Base-by-base conservation (phyloP, 2,797 vertebrate genomes). In the Anabacerthia variegaticeps region DNA sequence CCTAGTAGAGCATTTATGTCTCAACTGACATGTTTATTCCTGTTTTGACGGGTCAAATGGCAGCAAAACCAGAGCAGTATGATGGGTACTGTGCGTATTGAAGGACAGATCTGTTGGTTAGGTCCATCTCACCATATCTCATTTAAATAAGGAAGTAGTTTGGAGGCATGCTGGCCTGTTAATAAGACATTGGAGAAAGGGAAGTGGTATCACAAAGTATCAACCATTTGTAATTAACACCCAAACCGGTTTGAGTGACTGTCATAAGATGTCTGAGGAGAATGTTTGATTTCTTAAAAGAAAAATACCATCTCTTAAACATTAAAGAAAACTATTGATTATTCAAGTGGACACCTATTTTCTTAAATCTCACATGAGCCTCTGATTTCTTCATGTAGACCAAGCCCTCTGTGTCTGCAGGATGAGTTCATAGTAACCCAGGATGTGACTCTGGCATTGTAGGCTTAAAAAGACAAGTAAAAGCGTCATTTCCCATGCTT, bases 1-100 rank as follows among this genome's bases (percentile, higher is more conserved):
- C 56, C 55, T 44, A 37, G 32, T 49, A 37, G 37, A 13, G 12
- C 30, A 61, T 73, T 76, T 17, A 10, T 63, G 34, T 80, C 68
- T 71, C 44, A 8, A 77, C 52, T 30, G 52, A 44, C 14, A 3
- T 37, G 14, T 63, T 91, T 66, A 14, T 74, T 67, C 36, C 65
- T 77, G 68, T 74, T 90, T 52, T 48, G 73, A 67, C 84, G 85
- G 71, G 73, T 61, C 46, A 82, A 7, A 77, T 82, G 41, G 30
- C 75, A 44, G 8, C 52, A 27, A 69, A 61, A 54, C 9, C 23
- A 56, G 39, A 79, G n/a, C 34, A 9, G 9, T 36, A 16, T 66
- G 68, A 44, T 51, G 39, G 27, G 9, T 68, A 4, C 75, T 30
- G 2, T 39, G 76, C 0, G 0, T 48, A 15, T 21, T 3, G 20